Percentiles rank a stretch among this genome's conserved stretches.
Evolutionary conservation across 2,888 invertebrate species (phyloP).

Genomic region (Himalopsyche anomala): DNA sequence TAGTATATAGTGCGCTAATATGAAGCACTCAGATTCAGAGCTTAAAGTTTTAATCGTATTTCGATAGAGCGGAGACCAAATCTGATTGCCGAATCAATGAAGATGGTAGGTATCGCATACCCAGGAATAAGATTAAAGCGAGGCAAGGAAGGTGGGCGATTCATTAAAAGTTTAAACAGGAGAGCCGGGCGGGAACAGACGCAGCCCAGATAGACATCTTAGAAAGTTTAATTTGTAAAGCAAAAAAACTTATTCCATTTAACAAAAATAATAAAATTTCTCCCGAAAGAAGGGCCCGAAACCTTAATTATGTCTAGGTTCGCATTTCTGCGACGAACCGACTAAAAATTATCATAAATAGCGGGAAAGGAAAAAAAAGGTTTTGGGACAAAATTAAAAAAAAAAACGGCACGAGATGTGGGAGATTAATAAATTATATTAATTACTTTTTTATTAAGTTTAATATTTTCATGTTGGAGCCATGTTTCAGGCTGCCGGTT

Average conservation of each 20-base stretch:
- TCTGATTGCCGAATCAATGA: slow-evolving; percentile 3
- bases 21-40: not conserved
- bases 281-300: not conserved
- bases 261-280: slow-evolving; percentile 31
- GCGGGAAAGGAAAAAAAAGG: not conserved
- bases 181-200: not conserved
- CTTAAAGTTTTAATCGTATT: slow-evolving; percentile 5
- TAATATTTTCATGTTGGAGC: not conserved
- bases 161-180: slow-evolving; percentile 30
- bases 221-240: slow-evolving; percentile 31
- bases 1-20: not conserved
- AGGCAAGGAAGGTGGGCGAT: slow-evolving; percentile 1
- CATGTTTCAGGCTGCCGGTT: not conserved
- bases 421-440: slow-evolving; percentile 29
- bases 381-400: not conserved
- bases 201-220: slow-evolving; percentile 18
- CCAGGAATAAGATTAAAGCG: slow-evolving; percentile 9
- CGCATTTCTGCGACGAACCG: slow-evolving; percentile 11
- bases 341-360: slow-evolving; percentile 34
- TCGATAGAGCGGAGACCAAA: not conserved
- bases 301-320: slow-evolving; percentile 26
- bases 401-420: slow-evolving; percentile 20
- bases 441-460: slow-evolving; percentile 31
- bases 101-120: not conserved
- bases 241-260: slow-evolving; percentile 34